Percentiles rank a stretch among this genome's conserved stretches.
phyloP scores from a whole-genome alignment of 2,888 invertebrate genomes.

The Patella caerulea region DNA sequence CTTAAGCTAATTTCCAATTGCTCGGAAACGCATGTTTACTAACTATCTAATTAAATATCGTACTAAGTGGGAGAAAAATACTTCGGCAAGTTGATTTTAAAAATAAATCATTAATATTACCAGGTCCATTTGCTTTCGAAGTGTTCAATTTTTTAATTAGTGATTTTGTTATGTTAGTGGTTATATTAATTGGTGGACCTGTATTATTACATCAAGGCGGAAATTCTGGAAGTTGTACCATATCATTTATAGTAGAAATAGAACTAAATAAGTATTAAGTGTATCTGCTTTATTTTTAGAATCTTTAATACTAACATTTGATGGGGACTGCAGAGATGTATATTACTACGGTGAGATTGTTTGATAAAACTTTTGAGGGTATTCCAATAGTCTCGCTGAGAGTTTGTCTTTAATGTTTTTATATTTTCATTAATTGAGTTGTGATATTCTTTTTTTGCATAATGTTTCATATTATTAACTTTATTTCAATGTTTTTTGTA shows the following conservation, averaged over 20 bases:
- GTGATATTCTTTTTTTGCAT: neutral
- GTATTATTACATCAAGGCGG: no score
- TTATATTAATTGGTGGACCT: no score
- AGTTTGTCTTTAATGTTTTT: neutral
- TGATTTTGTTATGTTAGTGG: neutral
- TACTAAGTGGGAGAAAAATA: no score
- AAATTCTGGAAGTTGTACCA: neutral
- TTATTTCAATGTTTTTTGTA: neutral
- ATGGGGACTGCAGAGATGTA: no score
- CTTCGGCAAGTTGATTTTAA: no score
- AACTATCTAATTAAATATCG: no score
- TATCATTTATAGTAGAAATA: no score
- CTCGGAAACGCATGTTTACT: conserved; percentile 24
- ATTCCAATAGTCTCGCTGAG: conserved; percentile 4
- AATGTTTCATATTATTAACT: neutral
- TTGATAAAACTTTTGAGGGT: neutral
- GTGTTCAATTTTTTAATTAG: conserved; percentile 1
- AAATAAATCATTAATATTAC: neutral
- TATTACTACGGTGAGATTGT: no score
- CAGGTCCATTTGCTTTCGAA: conserved; percentile 10
- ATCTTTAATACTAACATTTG: neutral
- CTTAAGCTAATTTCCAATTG: conserved; percentile 37
- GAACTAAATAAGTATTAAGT: no score
- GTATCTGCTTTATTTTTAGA: neutral
- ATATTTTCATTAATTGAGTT: conserved; percentile 1